Conservation (phyloP, 2,797 vertebrate genomes). For the Distichodus sexfasciatus region DNA sequence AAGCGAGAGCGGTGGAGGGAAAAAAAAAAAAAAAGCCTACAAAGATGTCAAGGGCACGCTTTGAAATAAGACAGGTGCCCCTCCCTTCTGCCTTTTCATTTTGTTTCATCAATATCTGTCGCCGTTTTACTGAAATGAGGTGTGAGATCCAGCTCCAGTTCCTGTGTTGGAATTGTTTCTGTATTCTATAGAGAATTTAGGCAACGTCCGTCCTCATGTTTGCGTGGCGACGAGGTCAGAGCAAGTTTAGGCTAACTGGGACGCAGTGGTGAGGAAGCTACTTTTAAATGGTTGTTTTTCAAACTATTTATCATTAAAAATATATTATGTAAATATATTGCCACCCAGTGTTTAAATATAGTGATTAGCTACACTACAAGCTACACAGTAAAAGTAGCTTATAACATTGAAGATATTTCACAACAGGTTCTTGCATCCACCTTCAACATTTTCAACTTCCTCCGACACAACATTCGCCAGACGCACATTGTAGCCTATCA, state of each 20-base stretch:
- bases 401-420: too few species aligned
- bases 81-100: slow-evolving; percentile 37
- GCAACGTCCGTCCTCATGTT: slow-evolving; percentile 12
- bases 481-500: too few species aligned
- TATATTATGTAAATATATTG: too few species aligned
- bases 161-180: neutral
- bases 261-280: too few species aligned
- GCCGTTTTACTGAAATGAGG: slow-evolving; percentile 35
- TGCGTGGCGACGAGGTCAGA: slow-evolving; percentile 22
- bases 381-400: too few species aligned
- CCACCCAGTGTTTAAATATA: too few species aligned
- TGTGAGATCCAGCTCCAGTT: slow-evolving; percentile 14
- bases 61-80: slow-evolving; percentile 67
- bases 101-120: slow-evolving; percentile 49
- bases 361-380: too few species aligned
- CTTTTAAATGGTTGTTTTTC: too few species aligned
- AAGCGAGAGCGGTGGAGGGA: slow-evolving; percentile 42
- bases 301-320: too few species aligned
- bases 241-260: neutral
- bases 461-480: too few species aligned
- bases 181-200: neutral
- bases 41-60: slow-evolving; percentile 73
- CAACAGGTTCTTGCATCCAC: too few species aligned
- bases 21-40: slow-evolving; percentile 47
- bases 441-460: too few species aligned